Base-by-base conservation (phyloP, 1,140 invertebrate species). In the Drosophila miranda region DNA sequence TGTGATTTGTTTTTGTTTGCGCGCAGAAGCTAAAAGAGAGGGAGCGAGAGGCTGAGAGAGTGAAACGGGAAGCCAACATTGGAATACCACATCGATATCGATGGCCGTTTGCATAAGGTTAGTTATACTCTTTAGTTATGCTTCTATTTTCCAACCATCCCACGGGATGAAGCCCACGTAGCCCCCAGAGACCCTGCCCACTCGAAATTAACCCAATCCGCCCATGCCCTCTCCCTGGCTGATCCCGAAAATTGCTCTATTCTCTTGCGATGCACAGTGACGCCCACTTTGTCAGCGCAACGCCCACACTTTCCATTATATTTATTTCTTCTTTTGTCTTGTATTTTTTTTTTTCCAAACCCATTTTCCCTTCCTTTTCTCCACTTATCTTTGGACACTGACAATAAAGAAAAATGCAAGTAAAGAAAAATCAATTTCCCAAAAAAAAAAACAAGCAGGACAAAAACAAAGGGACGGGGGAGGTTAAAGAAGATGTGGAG, bases 151-250 rank as follows among this genome's bases (percentile, higher is more conserved):
- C 19, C 6, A 38, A 13, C 11, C 30, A 19, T 23, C 64, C 61
- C 61, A 66, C 61, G 42, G 21, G 61, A 63, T 58, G 19, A 64
- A 13, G 26, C 66, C 66, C 63, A 69, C 66, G 66, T 68, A 54
- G 43, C 30, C 55, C 62, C 51, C 26, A 51, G 57, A 41, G 59
- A 16, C 30, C 51, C 58, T 34, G 42, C 80, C 80, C 81, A 80
- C 80, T 68, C 62, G 43, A 86, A 83, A 84, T 84, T 86, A 86
- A 84, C 76, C 86, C 77, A 84, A 86, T 77, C 59, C 54, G 45
- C 48, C 49, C 43, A 52, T 59, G 30, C 21, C 34, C 41, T 16
- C 42, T 49, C 38, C 50, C 38, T 44, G 34, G n/a, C 46, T 46
- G 48, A 62, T 64, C 63, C 45, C 73, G 75, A 72, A 84, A 77